These are phyloP conservation scores for Tenualosa ilisha DNA, from an alignment of 2,797 vertebrate species.

Conservation along the genomic window DNA sequence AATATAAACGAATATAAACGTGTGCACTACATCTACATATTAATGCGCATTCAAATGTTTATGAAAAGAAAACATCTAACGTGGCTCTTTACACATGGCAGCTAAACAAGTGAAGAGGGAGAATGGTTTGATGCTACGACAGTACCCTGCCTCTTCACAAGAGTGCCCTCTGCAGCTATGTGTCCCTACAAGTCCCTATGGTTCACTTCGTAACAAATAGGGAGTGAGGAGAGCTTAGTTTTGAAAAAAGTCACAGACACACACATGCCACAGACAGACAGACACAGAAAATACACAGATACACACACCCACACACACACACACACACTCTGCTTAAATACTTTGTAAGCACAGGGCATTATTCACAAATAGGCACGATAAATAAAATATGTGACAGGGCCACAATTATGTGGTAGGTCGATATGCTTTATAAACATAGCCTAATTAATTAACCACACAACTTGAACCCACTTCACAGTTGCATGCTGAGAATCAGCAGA, in stretches of 20 bases:
- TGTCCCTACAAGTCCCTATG: too few species aligned
- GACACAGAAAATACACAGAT: slow-evolving; percentile 19
- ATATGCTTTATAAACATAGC: slow-evolving; percentile 4
- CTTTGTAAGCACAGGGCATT: neutral
- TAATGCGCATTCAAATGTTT: too few species aligned
- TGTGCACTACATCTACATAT: too few species aligned
- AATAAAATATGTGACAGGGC: neutral
- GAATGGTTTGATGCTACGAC: too few species aligned
- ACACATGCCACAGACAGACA: slow-evolving; percentile 24
- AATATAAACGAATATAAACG: too few species aligned
- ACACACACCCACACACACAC: slow-evolving; percentile 20
- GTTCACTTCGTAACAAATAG: too few species aligned
- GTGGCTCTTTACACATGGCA: too few species aligned
- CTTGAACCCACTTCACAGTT: neutral
- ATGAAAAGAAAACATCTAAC: too few species aligned
- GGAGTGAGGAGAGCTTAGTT: too few species aligned
- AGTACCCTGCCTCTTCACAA: too few species aligned
- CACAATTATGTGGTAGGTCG: slow-evolving; percentile 17
- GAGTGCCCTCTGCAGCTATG: too few species aligned
- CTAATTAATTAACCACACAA: slow-evolving; percentile 19
- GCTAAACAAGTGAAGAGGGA: too few species aligned
- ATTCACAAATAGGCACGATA: neutral
- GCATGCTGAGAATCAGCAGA: slow-evolving; percentile 31
- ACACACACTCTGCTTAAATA: neutral
- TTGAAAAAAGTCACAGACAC: neutral